Base-by-base conservation (phyloP, 92 coral and sea anemone genomes). In the Nematostella vectensis region DNA sequence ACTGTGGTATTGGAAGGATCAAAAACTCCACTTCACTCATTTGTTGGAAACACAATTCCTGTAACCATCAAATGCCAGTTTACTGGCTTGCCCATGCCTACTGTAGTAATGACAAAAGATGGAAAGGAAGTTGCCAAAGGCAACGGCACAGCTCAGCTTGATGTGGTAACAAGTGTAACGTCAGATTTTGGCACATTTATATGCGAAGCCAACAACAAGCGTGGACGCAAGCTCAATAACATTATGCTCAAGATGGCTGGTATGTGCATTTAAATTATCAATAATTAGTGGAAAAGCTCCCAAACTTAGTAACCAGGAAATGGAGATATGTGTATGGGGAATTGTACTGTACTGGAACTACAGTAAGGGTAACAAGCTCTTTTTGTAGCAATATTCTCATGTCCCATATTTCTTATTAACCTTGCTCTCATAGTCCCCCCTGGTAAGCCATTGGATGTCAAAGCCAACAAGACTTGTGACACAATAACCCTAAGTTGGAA, bases 61-160 rank as follows among this genome's bases (percentile, higher is more conserved):
- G 77, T 76, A 10, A 52, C 13, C 2, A 29, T 85, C 6, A 36
- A 54, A 0, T 85, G 95, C 47, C 47, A 18, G 31, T 85, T 85
- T 70, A 63, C n/a, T 53, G 95, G 95, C n/a, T 68, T 43, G 33
- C 95, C 95, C 11, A 39, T 48, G 3, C 95, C 95, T 0, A 16
- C 50, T 27, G 82, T 85, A 21, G 72, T 45, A 16, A 70, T 85
- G 73, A 25, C 30, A 15, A 49, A 40, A 23, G 72, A 71, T 63
- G 88, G 77, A 20, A 59, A 58, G 3, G 52, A 42, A 43, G 16
- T 85, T 19, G 70, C 61, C 2, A 31, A 2, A 16, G 95, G 84
- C 8, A 68, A 73, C 28, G 11, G 23, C 3, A 27, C 49, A 22
- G 81, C 63, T 26, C 39, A 48, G 3, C 26, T 69, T 3, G 43